Percentiles rank a stretch among this genome's conserved stretches.
These are phyloP conservation scores for Neotragus moschatus DNA, from an alignment of 2,113 vertebrate species.

Conservation along the genomic window DNA sequence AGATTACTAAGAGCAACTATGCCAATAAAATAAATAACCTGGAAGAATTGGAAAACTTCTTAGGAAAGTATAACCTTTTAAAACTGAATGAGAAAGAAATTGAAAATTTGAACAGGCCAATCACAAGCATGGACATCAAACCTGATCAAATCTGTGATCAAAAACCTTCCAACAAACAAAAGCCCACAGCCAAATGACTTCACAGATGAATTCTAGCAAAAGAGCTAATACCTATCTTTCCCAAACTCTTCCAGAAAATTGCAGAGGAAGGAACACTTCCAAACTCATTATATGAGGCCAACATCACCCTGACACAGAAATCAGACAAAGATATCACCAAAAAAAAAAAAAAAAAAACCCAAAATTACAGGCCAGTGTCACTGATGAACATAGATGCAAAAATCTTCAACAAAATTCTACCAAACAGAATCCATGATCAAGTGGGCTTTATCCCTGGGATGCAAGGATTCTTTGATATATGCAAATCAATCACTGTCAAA, in stretches of 20 bases:
- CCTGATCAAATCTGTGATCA: not conserved
- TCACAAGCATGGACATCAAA: not conserved
- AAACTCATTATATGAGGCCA: not conserved
- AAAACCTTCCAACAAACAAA: not conserved
- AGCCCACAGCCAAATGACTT: not conserved
- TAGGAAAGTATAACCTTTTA: not conserved
- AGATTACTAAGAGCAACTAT: not conserved
- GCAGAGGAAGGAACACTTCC: not conserved
- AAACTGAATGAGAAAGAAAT: not conserved
- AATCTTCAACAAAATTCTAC: not conserved
- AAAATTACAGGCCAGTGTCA: not conserved
- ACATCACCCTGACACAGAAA: not conserved
- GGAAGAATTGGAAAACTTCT: not conserved
- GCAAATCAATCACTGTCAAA: not conserved
- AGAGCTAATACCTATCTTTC: not conserved
- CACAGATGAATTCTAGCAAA: not conserved
- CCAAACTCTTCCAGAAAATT: not conserved
- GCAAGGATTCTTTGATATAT: not conserved
- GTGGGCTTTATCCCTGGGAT: not conserved
- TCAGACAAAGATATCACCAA: not conserved
- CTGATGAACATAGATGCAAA: not conserved
- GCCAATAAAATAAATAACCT: not conserved
- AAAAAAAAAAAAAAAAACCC: too few relatives aligned
- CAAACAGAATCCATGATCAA: not conserved
- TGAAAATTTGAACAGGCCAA: not conserved